A percentile compares a stretch with the other conserved stretches of the same genome.
phyloP scores from a whole-genome alignment of 2,113 vertebrate species.

The Strix uralensis region DNA sequence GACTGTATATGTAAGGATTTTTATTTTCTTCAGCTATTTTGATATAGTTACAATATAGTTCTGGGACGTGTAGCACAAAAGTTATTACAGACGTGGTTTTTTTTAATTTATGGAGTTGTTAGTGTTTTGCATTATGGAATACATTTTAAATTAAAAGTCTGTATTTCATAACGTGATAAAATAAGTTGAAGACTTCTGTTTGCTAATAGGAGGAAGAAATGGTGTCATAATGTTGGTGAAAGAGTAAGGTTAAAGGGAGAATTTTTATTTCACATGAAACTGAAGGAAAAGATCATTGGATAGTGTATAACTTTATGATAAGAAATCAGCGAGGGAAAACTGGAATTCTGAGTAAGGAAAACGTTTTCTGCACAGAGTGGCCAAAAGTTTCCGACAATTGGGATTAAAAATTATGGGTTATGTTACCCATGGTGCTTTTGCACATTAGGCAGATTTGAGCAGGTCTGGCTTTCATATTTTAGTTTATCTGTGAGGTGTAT shows the following conservation, averaged over 20 bases:
- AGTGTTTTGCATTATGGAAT: background rate
- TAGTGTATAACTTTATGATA: background rate
- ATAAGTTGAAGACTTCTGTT: background rate
- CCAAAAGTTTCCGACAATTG: background rate
- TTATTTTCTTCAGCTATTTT: background rate
- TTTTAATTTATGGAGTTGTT: background rate
- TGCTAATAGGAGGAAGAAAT: background rate
- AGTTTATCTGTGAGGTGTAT: background rate
- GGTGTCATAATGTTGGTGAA: fast-evolving
- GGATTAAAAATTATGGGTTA: background rate
- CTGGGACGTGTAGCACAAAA: background rate
- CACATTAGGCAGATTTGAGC: background rate
- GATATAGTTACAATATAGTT: fast-evolving
- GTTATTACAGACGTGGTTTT: background rate
- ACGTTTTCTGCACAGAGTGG: fast-evolving
- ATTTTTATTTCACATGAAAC: background rate
- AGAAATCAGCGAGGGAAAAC: background rate
- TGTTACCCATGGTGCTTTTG: background rate
- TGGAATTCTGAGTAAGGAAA: background rate
- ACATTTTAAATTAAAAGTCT: background rate
- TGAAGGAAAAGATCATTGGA: background rate
- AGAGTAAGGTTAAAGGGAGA: background rate
- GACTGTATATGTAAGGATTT: fast-evolving
- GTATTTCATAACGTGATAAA: background rate
- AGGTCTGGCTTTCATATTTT: background rate